Evolutionary conservation across 1,140 invertebrate species (phyloP).

Genomic region (Tetranychus cinnabarinus): DNA sequence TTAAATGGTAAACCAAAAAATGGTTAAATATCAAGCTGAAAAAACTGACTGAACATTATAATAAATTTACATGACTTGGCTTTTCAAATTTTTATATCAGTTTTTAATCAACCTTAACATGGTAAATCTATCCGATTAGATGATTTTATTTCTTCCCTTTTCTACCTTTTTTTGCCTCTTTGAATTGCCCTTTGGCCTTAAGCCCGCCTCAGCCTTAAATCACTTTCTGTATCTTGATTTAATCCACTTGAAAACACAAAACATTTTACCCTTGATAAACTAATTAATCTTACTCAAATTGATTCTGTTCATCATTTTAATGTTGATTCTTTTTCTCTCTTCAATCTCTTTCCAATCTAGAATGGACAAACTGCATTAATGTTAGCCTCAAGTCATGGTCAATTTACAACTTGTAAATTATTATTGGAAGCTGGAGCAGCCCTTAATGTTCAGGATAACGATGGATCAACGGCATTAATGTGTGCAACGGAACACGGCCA

Average conservation of each 20-base stretch:
- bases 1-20: no score
- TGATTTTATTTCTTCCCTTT: no score
- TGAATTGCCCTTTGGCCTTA: no score
- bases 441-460: constrained; percentile 59
- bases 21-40: no score
- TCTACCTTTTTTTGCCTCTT: no score
- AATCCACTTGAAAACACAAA: not conserved
- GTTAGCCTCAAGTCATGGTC: constrained; percentile 72
- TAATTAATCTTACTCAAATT: not conserved
- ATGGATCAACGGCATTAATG: constrained; percentile 82
- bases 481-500: constrained; percentile 83
- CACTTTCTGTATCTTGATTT: no score
- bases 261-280: not conserved
- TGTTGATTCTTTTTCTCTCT: not conserved
- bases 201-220: no score
- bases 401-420: constrained; percentile 53
- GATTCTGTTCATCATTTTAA: not conserved
- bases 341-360: constrained; percentile 20
- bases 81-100: no score
- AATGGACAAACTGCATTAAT: constrained; percentile 80
- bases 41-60: no score
- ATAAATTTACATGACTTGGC: no score
- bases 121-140: no score
- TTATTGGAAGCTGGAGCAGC: constrained; percentile 62
- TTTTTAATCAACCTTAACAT: no score